These are phyloP conservation scores for Pelobates fuscus DNA, from an alignment of 2,113 vertebrate species.

Conservation along the genomic window DNA sequence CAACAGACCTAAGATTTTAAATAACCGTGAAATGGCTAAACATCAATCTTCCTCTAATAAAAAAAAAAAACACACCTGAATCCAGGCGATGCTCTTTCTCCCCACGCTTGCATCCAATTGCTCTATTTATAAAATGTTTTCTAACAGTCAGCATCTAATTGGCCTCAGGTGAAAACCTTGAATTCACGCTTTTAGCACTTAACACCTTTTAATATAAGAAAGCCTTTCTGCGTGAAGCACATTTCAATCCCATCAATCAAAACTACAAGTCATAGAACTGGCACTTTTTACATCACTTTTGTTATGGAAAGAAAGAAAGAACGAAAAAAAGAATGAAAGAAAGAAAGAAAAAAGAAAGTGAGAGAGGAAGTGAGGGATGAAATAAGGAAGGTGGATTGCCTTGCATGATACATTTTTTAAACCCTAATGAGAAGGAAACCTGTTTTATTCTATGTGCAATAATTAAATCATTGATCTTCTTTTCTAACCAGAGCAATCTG, in stretches of 20 bases:
- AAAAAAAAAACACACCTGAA: conserved; percentile 32
- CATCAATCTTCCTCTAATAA: not conserved
- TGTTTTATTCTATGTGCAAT: too few species aligned
- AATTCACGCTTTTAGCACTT: not conserved
- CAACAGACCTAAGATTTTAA: not conserved
- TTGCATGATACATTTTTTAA: too few species aligned
- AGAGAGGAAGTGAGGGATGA: too few species aligned
- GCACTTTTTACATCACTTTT: too few species aligned
- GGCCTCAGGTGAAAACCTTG: conserved; percentile 4
- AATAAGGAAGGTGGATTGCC: too few species aligned
- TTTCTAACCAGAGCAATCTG: too few species aligned
- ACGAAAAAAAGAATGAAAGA: too few species aligned
- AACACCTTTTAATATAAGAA: conserved; percentile 9
- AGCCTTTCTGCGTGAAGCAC: conserved; percentile 1
- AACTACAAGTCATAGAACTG: too few species aligned
- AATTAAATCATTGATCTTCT: too few species aligned
- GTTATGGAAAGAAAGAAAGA: too few species aligned
- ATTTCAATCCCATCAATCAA: not conserved
- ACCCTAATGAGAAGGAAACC: too few species aligned
- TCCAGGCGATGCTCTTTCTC: not conserved
- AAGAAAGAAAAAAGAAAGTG: too few species aligned
- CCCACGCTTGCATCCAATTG: not conserved
- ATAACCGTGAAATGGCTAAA: not conserved
- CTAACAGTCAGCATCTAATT: conserved; percentile 11
- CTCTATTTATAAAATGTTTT: conserved; percentile 25